These are phyloP conservation scores for Anseranas semipalmata DNA, from an alignment of 2,113 vertebrate genomes.

Conservation along the genomic window DNA sequence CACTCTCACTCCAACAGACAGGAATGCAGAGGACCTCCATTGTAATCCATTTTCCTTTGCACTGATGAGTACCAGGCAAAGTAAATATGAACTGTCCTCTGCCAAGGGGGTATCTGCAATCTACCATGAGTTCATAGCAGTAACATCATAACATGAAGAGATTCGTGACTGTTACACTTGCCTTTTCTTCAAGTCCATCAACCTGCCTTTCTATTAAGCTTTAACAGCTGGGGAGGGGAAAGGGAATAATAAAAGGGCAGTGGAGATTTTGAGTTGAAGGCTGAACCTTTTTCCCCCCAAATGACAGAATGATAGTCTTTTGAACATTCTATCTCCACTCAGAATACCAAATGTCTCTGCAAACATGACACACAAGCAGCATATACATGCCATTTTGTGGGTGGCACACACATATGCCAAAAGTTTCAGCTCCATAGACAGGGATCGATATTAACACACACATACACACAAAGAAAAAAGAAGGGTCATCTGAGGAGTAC, in stretches of 20 bases:
- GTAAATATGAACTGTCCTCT: neutral
- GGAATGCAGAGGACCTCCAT: neutral
- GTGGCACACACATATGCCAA: neutral
- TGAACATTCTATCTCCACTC: neutral
- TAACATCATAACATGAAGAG: neutral
- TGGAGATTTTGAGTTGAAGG: neutral
- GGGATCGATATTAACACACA: neutral
- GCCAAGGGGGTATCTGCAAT: neutral
- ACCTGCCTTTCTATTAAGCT: neutral
- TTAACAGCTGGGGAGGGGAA: neutral
- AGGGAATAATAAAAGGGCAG: neutral
- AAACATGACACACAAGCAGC: neutral
- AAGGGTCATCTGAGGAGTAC: neutral
- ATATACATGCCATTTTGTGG: neutral
- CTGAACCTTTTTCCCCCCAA: neutral
- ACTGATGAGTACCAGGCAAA: neutral
- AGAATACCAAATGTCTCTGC: neutral
- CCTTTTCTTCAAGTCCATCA: neutral
- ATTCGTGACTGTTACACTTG: neutral
- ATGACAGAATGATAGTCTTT: neutral
- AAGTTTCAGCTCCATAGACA: neutral
- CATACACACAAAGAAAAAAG: neutral
- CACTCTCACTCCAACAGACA: neutral
- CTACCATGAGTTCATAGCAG: neutral
- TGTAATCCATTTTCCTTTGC: neutral